A percentile compares a stretch with the other conserved stretches of the same genome.
phyloP scores from a whole-genome alignment of 1,140 invertebrate species.

The Eueides isabella region DNA sequence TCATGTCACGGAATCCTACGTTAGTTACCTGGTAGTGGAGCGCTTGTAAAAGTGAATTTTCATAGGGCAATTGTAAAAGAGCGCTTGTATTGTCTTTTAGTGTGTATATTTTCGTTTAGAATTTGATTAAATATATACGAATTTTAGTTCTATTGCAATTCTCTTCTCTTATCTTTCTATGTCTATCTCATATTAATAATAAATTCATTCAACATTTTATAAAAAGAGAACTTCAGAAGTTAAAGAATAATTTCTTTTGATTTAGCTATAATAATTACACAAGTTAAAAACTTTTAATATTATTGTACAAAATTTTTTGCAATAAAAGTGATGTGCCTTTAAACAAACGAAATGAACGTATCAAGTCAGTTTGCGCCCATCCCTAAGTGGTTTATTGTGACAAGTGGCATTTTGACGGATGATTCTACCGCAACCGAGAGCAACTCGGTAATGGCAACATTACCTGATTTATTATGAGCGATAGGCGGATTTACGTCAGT shows the following conservation, averaged over 20 bases:
- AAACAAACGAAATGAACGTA: conserved; percentile 5
- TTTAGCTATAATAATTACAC: background rate
- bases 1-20: conserved; percentile 60
- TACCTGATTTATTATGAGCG: conserved; percentile 36
- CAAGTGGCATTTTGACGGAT: conserved; percentile 42
- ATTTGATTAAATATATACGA: background rate
- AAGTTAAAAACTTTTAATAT: background rate
- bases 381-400: conserved; percentile 34
- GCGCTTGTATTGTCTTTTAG: background rate
- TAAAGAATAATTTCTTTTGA: too few species aligned
- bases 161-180: too few species aligned
- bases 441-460: conserved; percentile 32
- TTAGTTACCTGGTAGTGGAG: conserved; percentile 29
- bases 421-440: conserved; percentile 28
- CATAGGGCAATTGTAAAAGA: conserved; percentile 10
- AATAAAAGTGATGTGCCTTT: background rate
- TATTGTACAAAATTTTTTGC: background rate
- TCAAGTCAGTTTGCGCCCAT: conserved; percentile 15
- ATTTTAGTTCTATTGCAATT: background rate
- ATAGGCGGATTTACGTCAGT: conserved; percentile 34
- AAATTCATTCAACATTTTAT: background rate
- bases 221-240: too few species aligned
- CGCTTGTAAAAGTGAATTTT: conserved; percentile 45
- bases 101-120: background rate
- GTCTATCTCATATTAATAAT: background rate